These are phyloP conservation scores for Poeciliopsis gracilis DNA, from an alignment of 2,797 vertebrate species.

Conservation along the genomic window DNA sequence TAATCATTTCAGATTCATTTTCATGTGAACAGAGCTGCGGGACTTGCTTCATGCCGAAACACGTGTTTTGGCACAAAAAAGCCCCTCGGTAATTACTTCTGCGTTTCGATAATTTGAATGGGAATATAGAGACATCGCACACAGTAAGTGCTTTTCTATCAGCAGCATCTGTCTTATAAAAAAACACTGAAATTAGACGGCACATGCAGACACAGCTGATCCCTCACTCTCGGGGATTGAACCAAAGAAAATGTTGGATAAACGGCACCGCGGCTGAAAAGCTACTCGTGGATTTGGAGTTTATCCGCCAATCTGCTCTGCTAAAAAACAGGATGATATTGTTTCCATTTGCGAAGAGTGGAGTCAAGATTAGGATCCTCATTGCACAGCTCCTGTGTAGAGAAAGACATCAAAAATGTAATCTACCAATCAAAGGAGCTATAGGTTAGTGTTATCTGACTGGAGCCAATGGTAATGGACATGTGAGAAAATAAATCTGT, in stretches of 20 bases:
- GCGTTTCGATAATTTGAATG: constrained; percentile 3
- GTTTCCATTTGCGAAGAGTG: constrained; percentile 36
- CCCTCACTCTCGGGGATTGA: constrained; percentile 50
- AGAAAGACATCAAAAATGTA: constrained; percentile 41
- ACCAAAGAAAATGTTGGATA: constrained; percentile 50
- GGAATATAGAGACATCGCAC: constrained; percentile 16
- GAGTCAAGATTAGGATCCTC: constrained; percentile 39
- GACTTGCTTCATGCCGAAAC: constrained; percentile 20
- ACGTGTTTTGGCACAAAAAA: constrained; percentile 33
- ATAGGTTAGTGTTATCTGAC: constrained; percentile 21
- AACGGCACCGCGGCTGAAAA: constrained; percentile 13
- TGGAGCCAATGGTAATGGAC: constrained; percentile 1
- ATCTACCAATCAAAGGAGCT: constrained; percentile 32
- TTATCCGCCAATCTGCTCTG: constrained; percentile 64
- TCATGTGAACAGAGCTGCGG: constrained; percentile 19
- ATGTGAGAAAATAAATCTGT: not conserved
- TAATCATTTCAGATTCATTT: constrained; percentile 38
- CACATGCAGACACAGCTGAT: constrained; percentile 56
- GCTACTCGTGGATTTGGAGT: constrained; percentile 51
- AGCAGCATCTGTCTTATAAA: constrained; percentile 43
- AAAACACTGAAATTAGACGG: constrained; percentile 38
- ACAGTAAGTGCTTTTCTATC: constrained; percentile 35
- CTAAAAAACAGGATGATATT: constrained; percentile 44
- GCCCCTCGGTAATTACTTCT: constrained; percentile 2
- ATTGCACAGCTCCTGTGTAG: constrained; percentile 11